These are phyloP conservation scores for Bubo scandiacus DNA, from an alignment of 2,113 vertebrate species.

Conservation along the genomic window DNA sequence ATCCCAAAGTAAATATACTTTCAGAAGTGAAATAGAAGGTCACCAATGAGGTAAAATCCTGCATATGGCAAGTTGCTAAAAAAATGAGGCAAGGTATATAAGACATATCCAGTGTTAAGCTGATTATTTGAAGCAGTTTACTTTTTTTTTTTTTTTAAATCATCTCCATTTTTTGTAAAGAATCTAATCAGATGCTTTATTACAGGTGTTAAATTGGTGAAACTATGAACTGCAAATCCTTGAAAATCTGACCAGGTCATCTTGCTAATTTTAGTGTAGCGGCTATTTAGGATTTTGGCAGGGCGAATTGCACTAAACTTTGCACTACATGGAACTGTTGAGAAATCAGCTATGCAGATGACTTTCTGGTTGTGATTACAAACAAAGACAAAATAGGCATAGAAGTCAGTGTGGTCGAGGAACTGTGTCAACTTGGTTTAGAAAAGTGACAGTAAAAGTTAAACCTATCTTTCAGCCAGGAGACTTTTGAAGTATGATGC, in stretches of 20 bases:
- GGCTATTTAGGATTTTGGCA: conserved; percentile 3
- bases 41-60: not conserved
- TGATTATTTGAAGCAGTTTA: not conserved
- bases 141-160: not conserved
- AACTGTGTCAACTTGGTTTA: not conserved
- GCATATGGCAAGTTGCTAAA: not conserved
- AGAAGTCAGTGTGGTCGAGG: not conserved
- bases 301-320: not conserved
- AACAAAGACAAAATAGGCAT: not conserved
- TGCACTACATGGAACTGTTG: not conserved
- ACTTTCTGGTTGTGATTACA: not conserved
- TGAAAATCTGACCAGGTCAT: not conserved
- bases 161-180: not conserved
- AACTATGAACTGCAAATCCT: conserved; percentile 1
- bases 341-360: not conserved
- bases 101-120: not conserved
- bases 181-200: not conserved
- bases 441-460: not conserved
- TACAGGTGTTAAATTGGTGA: not conserved
- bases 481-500: not conserved
- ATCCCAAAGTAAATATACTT: not conserved
- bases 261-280: conserved; percentile 29
- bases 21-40: not conserved
- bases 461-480: not conserved
- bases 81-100: not conserved